Evolutionary conservation across 2,888 invertebrate species (phyloP), one percentile per base, ranked within the genome.

Genomic region (Leptopterna dolabrata): DNA sequence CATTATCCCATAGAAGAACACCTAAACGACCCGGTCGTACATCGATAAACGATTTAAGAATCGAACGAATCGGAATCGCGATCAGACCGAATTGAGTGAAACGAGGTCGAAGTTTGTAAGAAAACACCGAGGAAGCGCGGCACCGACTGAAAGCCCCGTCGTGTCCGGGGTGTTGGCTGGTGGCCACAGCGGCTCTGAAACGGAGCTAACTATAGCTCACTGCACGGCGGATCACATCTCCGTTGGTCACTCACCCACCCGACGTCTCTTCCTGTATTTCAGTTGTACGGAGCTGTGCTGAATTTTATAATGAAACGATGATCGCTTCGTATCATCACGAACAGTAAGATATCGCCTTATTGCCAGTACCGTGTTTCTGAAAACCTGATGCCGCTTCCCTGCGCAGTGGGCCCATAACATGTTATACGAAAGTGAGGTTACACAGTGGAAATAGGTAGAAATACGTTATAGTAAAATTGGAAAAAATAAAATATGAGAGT

Each of bases 221-320:
- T 24, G 14, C 55, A 14, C 55, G 19, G 14, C 47, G 81, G 36
- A 51, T 85, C 30, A 83, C 63, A 29, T 70, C 63, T 71, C 73
- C 71, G 47, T 45, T 85, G 85, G 85, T 85, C 85, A 85, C 29
- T 85, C 85, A 85, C 71, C 85, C 85, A 85, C 51, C 45, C 45
- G 73, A 19, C 16, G 43, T 16, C 24, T 29, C 9, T 41, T n/a
- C 41, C 41, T 36, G 36, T 36, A 7, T 36, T 36, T 4, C 36
- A 36, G 36, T n/a, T n/a, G n/a, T n/a, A n/a, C n/a, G n/a, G n/a
- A n/a, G n/a, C n/a, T n/a, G n/a, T n/a, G n/a, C n/a, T n/a, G n/a
- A n/a, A n/a, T n/a, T n/a, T n/a, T n/a, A n/a, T n/a, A 36, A 4
- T 7, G 36, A 36, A 7, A 36, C 36, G 36, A 36, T 4, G 36